These are phyloP conservation scores for Telenomus remus DNA, from an alignment of 1,140 invertebrate species.

Conservation along the genomic window DNA sequence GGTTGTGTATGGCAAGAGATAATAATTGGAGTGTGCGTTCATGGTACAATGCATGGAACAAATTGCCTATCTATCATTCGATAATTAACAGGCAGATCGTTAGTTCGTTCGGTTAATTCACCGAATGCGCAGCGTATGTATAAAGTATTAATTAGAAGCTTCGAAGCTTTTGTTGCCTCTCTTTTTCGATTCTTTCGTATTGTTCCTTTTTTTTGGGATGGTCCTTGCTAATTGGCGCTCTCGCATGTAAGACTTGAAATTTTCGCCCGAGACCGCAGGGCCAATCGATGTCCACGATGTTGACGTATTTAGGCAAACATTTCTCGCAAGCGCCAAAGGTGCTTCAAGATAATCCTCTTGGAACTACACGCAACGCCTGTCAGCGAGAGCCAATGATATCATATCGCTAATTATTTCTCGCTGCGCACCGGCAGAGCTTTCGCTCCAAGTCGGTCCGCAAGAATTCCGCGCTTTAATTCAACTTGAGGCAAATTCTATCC, in stretches of 20 bases:
- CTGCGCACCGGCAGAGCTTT: too few species aligned
- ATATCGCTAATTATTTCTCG: conserved; percentile 25
- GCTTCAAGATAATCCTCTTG: conserved; percentile 37
- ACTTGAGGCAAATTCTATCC: conserved; percentile 10
- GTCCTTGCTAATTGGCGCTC: conserved; percentile 21
- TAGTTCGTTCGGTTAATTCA: conserved; percentile 51
- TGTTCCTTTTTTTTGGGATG: conserved; percentile 13
- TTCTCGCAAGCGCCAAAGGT: conserved; percentile 15
- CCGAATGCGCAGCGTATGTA: conserved; percentile 21
- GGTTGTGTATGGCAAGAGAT: conserved; percentile 39
- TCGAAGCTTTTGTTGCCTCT: conserved; percentile 23
- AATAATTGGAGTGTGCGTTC: conserved; percentile 47
- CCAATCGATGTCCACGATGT: conserved; percentile 17
- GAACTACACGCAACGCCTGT: conserved; percentile 31
- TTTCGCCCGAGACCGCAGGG: conserved; percentile 7
- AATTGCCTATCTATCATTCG: conserved; percentile 55
- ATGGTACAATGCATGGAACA: conserved; percentile 49
- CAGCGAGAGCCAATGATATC: conserved; percentile 21
- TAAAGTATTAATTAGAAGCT: conserved; percentile 49
- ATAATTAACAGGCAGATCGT: conserved; percentile 56
- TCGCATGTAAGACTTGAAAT: conserved; percentile 21
- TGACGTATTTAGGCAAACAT: conserved; percentile 26
- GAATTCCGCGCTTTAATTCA: conserved; percentile 13
- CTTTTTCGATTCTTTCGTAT: not conserved
- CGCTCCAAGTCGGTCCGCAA: conserved; percentile 9